Conservation (phyloP, 2,797 vertebrate genomes). For the Alauda arvensis region DNA sequence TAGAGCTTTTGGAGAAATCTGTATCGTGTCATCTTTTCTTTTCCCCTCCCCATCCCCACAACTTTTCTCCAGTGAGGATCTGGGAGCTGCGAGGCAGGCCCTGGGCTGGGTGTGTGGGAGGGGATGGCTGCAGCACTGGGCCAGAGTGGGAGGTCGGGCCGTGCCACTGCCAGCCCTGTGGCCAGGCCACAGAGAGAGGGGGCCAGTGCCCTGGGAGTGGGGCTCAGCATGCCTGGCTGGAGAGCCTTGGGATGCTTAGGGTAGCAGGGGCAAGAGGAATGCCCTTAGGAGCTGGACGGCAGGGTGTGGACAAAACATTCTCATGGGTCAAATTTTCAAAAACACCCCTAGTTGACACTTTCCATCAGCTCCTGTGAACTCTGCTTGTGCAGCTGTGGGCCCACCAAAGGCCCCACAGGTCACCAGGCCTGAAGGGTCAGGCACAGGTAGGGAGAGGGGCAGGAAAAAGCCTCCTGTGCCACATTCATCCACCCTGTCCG, state of each 20-base stretch:
- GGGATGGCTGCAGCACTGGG: neutral
- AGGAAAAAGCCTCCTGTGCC: accelerated
- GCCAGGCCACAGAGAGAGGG: neutral
- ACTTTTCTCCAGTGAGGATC: slow-evolving; percentile 42
- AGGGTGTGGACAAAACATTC: neutral
- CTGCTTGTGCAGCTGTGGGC: neutral
- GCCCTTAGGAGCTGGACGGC: accelerated
- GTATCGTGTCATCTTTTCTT: slow-evolving; percentile 50
- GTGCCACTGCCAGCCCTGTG: accelerated
- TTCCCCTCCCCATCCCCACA: slow-evolving; percentile 28
- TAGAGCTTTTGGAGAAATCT: slow-evolving; percentile 57
- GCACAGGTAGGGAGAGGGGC: neutral
- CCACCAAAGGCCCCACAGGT: neutral
- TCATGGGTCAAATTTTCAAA: neutral
- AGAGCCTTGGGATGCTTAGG: neutral
- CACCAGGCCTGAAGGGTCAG: neutral
- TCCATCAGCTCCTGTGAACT: neutral
- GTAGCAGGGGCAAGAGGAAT: neutral
- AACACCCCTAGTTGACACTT: neutral
- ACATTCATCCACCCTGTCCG: neutral
- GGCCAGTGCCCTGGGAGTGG: accelerated
- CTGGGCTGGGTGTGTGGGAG: neutral
- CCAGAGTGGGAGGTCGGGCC: neutral
- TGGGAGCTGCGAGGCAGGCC: neutral
- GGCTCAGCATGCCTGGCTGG: neutral